Base-by-base conservation (phyloP, 2,888 invertebrate species). In the Scelioninae gen. 2 region DNA sequence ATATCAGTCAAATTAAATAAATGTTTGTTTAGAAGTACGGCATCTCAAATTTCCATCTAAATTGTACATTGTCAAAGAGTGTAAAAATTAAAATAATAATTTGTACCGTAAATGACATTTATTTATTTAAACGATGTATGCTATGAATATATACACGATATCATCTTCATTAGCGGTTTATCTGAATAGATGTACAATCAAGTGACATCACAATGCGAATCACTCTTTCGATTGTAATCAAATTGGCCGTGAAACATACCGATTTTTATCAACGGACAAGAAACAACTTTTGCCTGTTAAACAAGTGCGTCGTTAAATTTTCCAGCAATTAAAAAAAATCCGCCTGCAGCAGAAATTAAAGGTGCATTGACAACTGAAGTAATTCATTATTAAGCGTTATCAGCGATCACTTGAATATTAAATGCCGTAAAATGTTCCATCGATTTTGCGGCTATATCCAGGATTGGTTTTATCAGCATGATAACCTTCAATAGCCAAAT, bases 381-480 rank as follows among this genome's bases (percentile, higher is more conserved):
- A 41, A 41, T 18, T 11, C 13, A 37, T 33, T 18, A 19, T 35
- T 18, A 41, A 19, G 31, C n/a, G 2, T 52, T 63, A 63, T 63
- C 52, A 1, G 19, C 19, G 13, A 41, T 35, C 35, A 22, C 11
- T 45, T 31, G 6, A 67, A 33, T 39, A 43, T 84, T 79, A 84
- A 75, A 84, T 80, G 76, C 81, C 78, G 77, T 83, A 85, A 77
- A 81, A 84, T 61, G 85, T 83, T 76, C 85, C 94, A 41, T 92
- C 91, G 5, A 91, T 90, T 85, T 94, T 93, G 78, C 94, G 89
- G 68, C 93, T 92, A 87, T 91, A 94, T 1, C 94, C 94, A 72
- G 93, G 92, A 84, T 94, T 94, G 18, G 94, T 93, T 85, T 93
- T 90, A 76, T 93, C 93, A 10, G 91, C 91, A 84, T 94, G 94